Evolutionary conservation across 2,113 vertebrate species (phyloP).

Genomic region (Zosterops pallidus): DNA sequence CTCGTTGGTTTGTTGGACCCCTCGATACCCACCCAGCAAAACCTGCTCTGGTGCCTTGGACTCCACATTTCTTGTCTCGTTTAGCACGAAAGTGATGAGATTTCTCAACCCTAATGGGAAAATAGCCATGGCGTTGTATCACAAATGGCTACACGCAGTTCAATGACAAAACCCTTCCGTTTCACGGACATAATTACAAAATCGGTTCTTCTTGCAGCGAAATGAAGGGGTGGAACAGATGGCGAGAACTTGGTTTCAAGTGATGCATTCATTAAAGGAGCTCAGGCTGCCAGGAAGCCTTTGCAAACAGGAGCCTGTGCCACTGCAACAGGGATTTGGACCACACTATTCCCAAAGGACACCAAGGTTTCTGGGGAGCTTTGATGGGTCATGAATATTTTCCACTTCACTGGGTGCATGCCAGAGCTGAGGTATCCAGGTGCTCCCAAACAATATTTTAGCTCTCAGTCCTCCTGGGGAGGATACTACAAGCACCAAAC

Average conservation of each 20-base stretch:
- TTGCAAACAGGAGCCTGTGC: neutral
- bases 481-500: rapidly evolving
- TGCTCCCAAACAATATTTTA: neutral
- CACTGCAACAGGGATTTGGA: neutral
- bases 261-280: slow-evolving; percentile 58
- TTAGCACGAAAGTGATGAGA: slow-evolving; percentile 1
- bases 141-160: slow-evolving; percentile 12
- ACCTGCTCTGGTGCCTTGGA: neutral
- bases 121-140: neutral
- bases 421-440: neutral
- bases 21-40: neutral
- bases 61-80: neutral
- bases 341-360: neutral
- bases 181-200: slow-evolving; percentile 51
- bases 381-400: neutral
- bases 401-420: rapidly evolving
- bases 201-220: neutral
- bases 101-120: slow-evolving; percentile 8
- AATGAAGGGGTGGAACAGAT: slow-evolving; percentile 64
- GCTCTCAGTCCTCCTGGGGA: neutral
- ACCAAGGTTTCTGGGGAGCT: neutral
- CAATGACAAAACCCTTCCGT: slow-evolving; percentile 49
- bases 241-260: slow-evolving; percentile 52
- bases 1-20: rapidly evolving
- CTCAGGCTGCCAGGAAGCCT: slow-evolving; percentile 37